Evolutionary conservation across 2,888 invertebrate species (phyloP).

Genomic region (Scelioninae gen. 1): DNA sequence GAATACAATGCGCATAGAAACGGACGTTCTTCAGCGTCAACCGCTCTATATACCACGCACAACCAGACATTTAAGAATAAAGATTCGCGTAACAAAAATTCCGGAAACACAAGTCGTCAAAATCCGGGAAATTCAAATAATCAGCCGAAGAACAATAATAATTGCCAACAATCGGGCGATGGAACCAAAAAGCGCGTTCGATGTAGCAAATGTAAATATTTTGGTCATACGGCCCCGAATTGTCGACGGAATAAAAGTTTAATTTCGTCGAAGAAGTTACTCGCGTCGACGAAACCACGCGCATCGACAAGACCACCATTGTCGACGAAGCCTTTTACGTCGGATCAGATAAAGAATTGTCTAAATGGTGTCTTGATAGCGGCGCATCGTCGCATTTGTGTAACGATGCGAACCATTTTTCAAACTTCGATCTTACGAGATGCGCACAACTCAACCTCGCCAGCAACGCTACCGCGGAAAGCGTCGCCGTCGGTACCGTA

Average conservation of each 20-base stretch:
- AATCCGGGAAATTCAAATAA: too few relatives aligned
- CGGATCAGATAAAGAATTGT: not conserved
- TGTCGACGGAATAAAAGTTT: constrained; percentile 3
- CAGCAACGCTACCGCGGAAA: not conserved
- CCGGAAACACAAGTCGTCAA: too few relatives aligned
- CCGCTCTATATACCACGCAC: too few relatives aligned
- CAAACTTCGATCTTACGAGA: not conserved
- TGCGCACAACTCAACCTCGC: not conserved
- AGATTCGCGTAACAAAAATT: too few relatives aligned
- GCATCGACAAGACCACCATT: too few relatives aligned
- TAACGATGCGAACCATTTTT: not conserved
- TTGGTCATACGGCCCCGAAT: constrained; percentile 9
- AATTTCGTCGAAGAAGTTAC: too few relatives aligned
- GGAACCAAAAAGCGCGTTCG: not conserved
- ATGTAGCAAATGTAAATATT: constrained; percentile 7
- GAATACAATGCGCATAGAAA: constrained; percentile 23
- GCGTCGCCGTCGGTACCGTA: not conserved
- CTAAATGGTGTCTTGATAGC: constrained; percentile 9
- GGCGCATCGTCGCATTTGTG: constrained; percentile 5
- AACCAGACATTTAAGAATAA: too few relatives aligned
- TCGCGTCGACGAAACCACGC: too few relatives aligned
- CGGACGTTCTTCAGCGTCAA: not conserved
- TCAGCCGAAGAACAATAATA: too few relatives aligned
- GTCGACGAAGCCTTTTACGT: not conserved
- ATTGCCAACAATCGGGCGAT: too few relatives aligned